phyloP scores from a whole-genome alignment of 2,888 invertebrate species.

The Dynastes grantii region DNA sequence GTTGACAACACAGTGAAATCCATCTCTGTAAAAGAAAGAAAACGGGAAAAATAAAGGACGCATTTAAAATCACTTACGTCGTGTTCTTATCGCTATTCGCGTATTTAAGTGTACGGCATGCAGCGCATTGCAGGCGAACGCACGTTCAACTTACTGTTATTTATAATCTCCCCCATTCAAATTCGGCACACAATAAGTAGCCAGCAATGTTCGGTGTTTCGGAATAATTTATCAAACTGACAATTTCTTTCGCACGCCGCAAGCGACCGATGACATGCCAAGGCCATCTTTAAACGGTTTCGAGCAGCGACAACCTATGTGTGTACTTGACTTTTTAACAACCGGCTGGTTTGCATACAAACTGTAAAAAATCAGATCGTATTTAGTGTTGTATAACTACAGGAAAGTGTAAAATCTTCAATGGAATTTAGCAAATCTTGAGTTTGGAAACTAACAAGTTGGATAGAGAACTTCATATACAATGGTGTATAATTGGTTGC shows the following conservation, averaged over 20 bases:
- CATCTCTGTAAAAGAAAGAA: slow-evolving; percentile 47
- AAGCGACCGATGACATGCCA: slow-evolving; percentile 20
- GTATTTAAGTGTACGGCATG: slow-evolving; percentile 5
- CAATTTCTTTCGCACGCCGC: slow-evolving; percentile 9
- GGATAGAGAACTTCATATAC: no score
- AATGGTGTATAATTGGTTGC: no score
- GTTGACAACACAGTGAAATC: slow-evolving; percentile 45
- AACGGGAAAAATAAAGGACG: slow-evolving; percentile 22
- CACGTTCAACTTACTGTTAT: slow-evolving; percentile 48
- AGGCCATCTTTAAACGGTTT: slow-evolving; percentile 45
- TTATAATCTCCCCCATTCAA: slow-evolving; percentile 31
- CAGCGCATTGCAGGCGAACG: slow-evolving; percentile 24
- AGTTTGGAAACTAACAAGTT: no score
- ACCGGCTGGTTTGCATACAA: slow-evolving; percentile 22
- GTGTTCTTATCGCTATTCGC: slow-evolving; percentile 14
- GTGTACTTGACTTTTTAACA: slow-evolving; percentile 4
- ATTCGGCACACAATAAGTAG: not conserved
- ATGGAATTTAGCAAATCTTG: no score
- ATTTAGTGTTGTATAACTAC: not conserved
- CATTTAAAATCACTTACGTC: slow-evolving; percentile 15
- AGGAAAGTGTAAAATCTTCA: not conserved
- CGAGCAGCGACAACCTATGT: slow-evolving; percentile 5
- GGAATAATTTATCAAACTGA: slow-evolving; percentile 20
- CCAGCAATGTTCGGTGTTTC: not conserved
- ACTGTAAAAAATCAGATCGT: not conserved